These are phyloP conservation scores for Watersipora subatra DNA, from an alignment of 1,140 invertebrate species.

Conservation along the genomic window DNA sequence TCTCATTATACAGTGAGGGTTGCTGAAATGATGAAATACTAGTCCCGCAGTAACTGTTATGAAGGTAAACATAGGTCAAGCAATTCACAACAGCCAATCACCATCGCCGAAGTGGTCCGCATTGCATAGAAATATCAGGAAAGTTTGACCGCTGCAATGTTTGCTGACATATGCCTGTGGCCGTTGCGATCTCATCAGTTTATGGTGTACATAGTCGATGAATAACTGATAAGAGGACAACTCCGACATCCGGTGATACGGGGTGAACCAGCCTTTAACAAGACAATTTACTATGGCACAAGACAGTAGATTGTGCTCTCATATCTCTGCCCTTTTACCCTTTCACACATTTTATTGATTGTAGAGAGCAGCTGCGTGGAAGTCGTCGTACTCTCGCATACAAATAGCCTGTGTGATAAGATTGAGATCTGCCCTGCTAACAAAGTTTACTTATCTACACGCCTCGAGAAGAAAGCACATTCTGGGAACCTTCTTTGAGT, in stretches of 20 bases:
- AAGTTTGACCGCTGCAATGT: neutral
- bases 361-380: neutral
- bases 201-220: neutral
- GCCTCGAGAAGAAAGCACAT: neutral
- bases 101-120: too few species aligned
- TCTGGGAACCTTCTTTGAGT: too few species aligned
- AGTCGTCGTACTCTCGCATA: neutral
- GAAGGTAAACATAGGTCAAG: too few species aligned
- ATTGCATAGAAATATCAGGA: too few species aligned
- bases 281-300: neutral
- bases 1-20: too few species aligned
- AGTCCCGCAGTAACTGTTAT: too few species aligned
- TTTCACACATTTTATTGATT: too few species aligned
- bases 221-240: neutral
- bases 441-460: neutral
- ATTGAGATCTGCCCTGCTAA: neutral
- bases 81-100: too few species aligned
- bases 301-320: neutral
- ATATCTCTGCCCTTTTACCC: too few species aligned
- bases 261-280: neutral
- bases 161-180: neutral
- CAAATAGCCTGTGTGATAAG: neutral
- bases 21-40: too few species aligned
- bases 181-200: neutral
- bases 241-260: neutral